phyloP scores from a whole-genome alignment of 2,888 invertebrate species.

The Ctenicera cuprea region DNA sequence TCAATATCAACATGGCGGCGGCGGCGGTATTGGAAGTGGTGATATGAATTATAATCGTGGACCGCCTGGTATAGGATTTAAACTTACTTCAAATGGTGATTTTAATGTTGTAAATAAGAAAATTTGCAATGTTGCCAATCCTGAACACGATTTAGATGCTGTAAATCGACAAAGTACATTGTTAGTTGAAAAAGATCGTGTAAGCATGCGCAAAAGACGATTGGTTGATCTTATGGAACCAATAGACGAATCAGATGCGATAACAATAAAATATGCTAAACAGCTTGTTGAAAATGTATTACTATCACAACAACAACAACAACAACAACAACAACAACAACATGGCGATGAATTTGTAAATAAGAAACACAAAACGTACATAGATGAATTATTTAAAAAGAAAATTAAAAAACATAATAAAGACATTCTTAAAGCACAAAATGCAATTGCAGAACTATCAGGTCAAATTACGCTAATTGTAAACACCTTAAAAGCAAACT shows the following conservation, averaged over 20 bases:
- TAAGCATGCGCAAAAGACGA: background rate
- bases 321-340: too few species aligned
- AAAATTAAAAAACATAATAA: background rate
- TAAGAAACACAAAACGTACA: too few species aligned
- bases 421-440: background rate
- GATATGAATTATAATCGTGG: too few species aligned
- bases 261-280: background rate
- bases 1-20: slow-evolving; percentile 4
- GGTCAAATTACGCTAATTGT: background rate
- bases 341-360: too few species aligned
- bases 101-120: slow-evolving; percentile 5
- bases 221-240: background rate
- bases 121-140: background rate
- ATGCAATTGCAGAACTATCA: background rate
- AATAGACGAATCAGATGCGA: background rate
- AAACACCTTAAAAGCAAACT: background rate
- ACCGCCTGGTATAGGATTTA: slow-evolving; percentile 11
- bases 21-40: background rate
- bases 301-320: too few species aligned
- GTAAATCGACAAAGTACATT: background rate
- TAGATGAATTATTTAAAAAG: background rate
- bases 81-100: slow-evolving; percentile 10
- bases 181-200: background rate
- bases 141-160: background rate
- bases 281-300: background rate